phyloP scores from a whole-genome alignment of 2,888 invertebrate genomes.

The Clistopyga incitator region DNA sequence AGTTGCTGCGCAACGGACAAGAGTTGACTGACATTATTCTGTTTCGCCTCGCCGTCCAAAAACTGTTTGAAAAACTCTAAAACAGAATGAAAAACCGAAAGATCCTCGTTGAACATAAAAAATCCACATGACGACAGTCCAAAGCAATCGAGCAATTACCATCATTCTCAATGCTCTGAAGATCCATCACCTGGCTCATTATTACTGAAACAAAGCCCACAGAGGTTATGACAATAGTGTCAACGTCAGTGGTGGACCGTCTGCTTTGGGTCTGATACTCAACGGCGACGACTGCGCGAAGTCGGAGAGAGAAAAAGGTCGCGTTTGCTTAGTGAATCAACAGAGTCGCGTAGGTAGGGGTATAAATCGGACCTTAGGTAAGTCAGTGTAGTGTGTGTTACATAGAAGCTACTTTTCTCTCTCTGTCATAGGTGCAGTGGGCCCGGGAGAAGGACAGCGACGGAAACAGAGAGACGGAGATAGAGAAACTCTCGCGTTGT shows the following conservation, averaged over 20 bases:
- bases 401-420: too few species aligned
- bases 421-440: too few species aligned
- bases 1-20: conserved; percentile 80
- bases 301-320: conserved; percentile 1
- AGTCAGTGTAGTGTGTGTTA: conserved; percentile 32
- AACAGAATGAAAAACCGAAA: neutral
- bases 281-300: conserved; percentile 11
- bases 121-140: neutral
- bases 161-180: conserved; percentile 77
- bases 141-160: conserved; percentile 67
- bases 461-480: conserved; percentile 22
- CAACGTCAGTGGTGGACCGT: conserved; percentile 21
- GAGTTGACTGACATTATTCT: conserved; percentile 71
- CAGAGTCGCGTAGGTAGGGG: conserved; percentile 9
- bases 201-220: conserved; percentile 29
- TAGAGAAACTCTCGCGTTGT: conserved; percentile 44
- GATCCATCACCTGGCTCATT: conserved; percentile 72
- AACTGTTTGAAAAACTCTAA: conserved; percentile 79
- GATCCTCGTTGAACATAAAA: neutral
- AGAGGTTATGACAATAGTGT: conserved; percentile 47
- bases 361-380: conserved; percentile 18
- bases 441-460: conserved; percentile 8
- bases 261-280: conserved; percentile 35
- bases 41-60: conserved; percentile 72
- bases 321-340: conserved; percentile 26